Evolutionary conservation across 2,888 invertebrate species (phyloP).

Genomic region (Amphipoea lucens): DNA sequence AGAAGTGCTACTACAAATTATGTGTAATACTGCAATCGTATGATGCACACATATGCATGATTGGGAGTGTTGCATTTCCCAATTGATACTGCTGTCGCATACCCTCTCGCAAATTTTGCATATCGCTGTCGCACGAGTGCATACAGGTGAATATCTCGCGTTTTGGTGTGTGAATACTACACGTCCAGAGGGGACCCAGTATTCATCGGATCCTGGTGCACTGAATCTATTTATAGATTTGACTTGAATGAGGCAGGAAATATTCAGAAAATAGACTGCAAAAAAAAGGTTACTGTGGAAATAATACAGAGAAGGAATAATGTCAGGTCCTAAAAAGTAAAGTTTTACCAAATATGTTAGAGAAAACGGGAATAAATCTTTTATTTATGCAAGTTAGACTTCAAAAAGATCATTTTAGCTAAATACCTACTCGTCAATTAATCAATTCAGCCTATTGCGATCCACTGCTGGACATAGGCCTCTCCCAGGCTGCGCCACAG

Average conservation of each 20-base stretch:
- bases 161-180: neutral
- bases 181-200: neutral
- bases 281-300: neutral
- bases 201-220: constrained; percentile 9
- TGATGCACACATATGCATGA: neutral
- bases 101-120: neutral
- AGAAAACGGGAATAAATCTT: neutral
- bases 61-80: neutral
- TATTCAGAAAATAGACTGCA: neutral
- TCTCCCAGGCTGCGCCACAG: no score
- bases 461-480: no score
- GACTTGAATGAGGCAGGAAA: no score
- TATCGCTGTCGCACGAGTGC: neutral
- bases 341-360: neutral
- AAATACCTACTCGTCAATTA: no score
- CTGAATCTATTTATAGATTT: constrained; percentile 2
- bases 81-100: neutral
- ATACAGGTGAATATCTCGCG: neutral
- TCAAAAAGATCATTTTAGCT: neutral
- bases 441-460: no score
- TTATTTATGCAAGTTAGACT: neutral
- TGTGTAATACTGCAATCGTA: neutral
- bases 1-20: neutral
- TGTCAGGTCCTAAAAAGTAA: neutral
- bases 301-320: neutral